Evolutionary conservation across 1,140 invertebrate species (phyloP).

Genomic region (Pseudobourletiella spinata): DNA sequence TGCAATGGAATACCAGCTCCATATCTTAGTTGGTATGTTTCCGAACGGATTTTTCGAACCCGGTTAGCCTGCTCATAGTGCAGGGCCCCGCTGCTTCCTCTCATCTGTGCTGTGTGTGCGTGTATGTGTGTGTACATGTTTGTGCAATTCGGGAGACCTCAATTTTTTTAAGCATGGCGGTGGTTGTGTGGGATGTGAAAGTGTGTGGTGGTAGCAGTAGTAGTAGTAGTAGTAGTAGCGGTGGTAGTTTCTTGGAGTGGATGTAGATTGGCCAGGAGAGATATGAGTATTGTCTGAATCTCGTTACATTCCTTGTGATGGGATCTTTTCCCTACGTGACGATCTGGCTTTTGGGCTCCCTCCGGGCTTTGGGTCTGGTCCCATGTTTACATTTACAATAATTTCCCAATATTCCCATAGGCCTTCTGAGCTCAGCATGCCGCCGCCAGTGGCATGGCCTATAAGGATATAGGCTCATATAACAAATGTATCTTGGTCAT

Average conservation of each 20-base stretch:
- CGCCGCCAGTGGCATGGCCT: neutral
- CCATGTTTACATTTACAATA: constrained; percentile 31
- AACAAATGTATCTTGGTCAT: constrained; percentile 19
- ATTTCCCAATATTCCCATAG: constrained; percentile 27
- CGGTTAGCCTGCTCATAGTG: too few relatives aligned
- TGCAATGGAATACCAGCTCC: constrained; percentile 32
- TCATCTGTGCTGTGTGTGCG: too few relatives aligned
- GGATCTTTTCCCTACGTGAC: constrained; percentile 29
- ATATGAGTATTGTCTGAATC: constrained; percentile 23
- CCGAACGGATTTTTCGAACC: too few relatives aligned
- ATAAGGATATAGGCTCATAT: neutral
- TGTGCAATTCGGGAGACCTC: too few relatives aligned
- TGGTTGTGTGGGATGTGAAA: too few relatives aligned
- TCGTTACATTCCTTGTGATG: constrained; percentile 14
- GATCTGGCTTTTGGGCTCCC: constrained; percentile 23
- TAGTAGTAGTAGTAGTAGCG: neutral
- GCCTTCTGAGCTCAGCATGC: constrained; percentile 9
- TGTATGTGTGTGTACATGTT: too few relatives aligned
- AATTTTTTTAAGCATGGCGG: too few relatives aligned
- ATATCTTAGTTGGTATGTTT: constrained; percentile 16
- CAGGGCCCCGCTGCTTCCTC: too few relatives aligned
- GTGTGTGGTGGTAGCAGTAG: neutral
- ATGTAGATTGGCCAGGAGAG: constrained; percentile 9
- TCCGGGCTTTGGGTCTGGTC: constrained; percentile 23
- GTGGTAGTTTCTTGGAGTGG: too few relatives aligned